These are phyloP conservation scores for Lasioglossum zephyrum DNA, from an alignment of 2,888 invertebrate species.

Conservation along the genomic window DNA sequence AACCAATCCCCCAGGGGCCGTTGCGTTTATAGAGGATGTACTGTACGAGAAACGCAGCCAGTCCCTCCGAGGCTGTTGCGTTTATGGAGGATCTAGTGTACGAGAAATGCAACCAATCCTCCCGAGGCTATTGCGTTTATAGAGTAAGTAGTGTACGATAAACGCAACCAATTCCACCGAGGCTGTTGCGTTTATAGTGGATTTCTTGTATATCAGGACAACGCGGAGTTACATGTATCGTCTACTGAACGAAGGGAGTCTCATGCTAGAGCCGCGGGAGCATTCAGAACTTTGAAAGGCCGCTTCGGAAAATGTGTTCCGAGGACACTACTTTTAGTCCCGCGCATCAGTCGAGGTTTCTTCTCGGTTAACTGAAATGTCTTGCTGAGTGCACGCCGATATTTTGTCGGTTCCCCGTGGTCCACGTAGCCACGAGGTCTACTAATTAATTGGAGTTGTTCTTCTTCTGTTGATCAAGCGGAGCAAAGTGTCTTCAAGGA, in stretches of 20 bases:
- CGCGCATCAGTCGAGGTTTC: constrained; percentile 25
- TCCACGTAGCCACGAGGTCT: constrained; percentile 40
- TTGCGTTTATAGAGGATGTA: no score
- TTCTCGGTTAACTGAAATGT: constrained; percentile 52
- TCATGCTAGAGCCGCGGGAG: constrained; percentile 28
- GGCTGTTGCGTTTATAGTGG: no score
- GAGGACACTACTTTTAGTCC: constrained; percentile 29
- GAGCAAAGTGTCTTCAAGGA: constrained; percentile 81
- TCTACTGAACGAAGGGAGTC: constrained; percentile 46
- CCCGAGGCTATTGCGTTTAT: no score
- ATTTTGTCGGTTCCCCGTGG: constrained; percentile 34
- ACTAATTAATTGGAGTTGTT: constrained; percentile 18
- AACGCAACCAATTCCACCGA: no score
- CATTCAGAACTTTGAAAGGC: constrained; percentile 33
- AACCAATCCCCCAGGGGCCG: no score
- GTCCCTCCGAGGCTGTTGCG: no score
- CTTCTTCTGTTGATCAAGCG: constrained; percentile 61
- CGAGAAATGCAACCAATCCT: no score
- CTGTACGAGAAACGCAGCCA: no score
- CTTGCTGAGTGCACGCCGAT: constrained; percentile 43
- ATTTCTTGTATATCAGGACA: constrained; percentile 35
- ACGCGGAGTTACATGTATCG: constrained; percentile 52
- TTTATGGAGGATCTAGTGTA: no score
- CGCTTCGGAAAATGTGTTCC: constrained; percentile 15
- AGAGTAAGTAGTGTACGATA: no score